These are phyloP conservation scores for Coregonus sp. DNA, from an alignment of 2,797 vertebrate genomes.

Conservation along the genomic window DNA sequence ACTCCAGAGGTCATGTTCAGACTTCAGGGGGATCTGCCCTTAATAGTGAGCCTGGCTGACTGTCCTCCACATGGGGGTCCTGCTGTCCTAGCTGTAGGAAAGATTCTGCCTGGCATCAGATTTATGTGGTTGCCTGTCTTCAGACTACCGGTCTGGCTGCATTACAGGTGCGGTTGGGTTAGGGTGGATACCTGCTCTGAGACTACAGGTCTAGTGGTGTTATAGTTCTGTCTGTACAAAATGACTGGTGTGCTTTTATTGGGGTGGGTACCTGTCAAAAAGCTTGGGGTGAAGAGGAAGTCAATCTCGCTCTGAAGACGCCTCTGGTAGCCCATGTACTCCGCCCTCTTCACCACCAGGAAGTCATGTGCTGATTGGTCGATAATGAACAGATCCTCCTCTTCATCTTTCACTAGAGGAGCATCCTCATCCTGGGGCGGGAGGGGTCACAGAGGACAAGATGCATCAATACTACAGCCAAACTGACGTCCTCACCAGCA, in stretches of 20 bases:
- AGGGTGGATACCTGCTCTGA: background rate
- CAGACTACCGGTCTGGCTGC: background rate
- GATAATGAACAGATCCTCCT: conserved; percentile 78
- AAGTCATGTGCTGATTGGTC: conserved; percentile 79
- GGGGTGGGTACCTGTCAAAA: conserved; percentile 73
- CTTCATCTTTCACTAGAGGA: conserved; percentile 68
- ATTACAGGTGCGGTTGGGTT: background rate
- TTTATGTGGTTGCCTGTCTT: too few species aligned
- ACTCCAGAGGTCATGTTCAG: background rate
- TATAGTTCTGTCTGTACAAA: background rate
- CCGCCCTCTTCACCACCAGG: conserved; percentile 77
- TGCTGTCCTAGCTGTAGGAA: background rate
- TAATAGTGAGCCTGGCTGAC: background rate
- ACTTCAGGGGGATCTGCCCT: background rate
- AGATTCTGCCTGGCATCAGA: too few species aligned
- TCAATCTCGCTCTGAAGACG: conserved; percentile 76
- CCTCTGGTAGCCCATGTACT: conserved; percentile 75
- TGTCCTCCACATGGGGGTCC: background rate
- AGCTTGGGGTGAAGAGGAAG: conserved; percentile 87
- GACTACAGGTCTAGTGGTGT: background rate
- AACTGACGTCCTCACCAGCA: too few species aligned
- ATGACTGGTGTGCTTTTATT: background rate
- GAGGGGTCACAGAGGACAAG: background rate
- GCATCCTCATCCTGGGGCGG: conserved; percentile 80
- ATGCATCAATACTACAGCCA: background rate